Percentiles rank a stretch among this genome's conserved stretches.
These are phyloP conservation scores for Xiphophorus couchianus DNA, from an alignment of 2,113 vertebrate genomes.

Conservation along the genomic window DNA sequence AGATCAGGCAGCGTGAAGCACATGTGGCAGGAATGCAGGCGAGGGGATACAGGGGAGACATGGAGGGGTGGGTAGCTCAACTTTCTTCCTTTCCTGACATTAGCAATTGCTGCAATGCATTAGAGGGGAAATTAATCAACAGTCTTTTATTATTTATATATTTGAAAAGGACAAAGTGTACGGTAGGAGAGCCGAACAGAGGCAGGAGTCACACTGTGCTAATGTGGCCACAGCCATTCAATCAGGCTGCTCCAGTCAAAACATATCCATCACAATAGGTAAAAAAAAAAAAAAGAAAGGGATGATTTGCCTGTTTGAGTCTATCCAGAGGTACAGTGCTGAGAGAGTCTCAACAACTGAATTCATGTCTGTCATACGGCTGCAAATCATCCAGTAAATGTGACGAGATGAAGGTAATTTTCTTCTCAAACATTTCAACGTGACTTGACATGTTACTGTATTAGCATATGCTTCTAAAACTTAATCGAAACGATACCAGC, in stretches of 20 bases:
- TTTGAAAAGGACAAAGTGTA: conserved; percentile 57
- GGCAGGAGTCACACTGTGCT: conserved; percentile 57
- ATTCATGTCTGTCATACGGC: too few species aligned
- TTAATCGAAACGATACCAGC: too few species aligned
- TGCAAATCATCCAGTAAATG: too few species aligned
- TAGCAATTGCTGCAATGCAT: conserved; percentile 46
- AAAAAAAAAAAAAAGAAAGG: background rate
- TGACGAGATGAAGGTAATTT: too few species aligned
- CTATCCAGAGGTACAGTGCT: background rate
- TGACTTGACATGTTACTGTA: too few species aligned
- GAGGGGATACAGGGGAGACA: conserved; percentile 24
- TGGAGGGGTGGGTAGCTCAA: conserved; percentile 27
- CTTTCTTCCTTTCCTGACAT: conserved; percentile 40
- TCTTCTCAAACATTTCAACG: too few species aligned
- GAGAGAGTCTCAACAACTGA: too few species aligned
- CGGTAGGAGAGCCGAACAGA: conserved; percentile 24
- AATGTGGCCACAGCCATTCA: conserved; percentile 50
- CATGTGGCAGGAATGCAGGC: conserved; percentile 17
- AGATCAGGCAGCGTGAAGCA: conserved; percentile 56
- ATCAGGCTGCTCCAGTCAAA: conserved; percentile 46
- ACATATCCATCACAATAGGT: conserved; percentile 44
- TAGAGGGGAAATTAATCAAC: conserved; percentile 68
- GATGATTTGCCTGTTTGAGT: background rate
- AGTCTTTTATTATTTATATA: conserved; percentile 64
- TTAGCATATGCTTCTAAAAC: too few species aligned